Conservation (phyloP, 2,113 vertebrate species). For the Cynoglossus semilaevis region DNA sequence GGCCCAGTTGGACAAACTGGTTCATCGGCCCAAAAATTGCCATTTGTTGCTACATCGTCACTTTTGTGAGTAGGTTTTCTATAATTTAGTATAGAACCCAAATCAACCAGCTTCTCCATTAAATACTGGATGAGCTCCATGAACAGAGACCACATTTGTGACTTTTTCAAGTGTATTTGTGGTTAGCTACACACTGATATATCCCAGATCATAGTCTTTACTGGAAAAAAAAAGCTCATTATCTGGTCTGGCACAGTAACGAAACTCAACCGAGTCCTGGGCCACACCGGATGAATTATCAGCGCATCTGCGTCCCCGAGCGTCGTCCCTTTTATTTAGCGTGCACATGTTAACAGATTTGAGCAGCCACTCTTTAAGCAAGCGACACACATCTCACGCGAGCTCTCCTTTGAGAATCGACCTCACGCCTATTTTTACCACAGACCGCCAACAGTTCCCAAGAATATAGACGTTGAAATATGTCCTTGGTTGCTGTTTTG, state of each 20-base stretch:
- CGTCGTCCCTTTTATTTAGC: too few species aligned
- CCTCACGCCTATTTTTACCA: too few species aligned
- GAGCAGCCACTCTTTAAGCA: too few species aligned
- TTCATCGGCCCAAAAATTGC: not conserved
- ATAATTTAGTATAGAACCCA: not conserved
- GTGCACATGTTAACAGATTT: too few species aligned
- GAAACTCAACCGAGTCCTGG: not conserved
- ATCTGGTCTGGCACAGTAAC: conserved; percentile 1
- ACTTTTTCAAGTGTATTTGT: not conserved
- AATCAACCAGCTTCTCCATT: not conserved
- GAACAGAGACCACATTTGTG: conserved; percentile 18
- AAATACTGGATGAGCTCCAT: conserved; percentile 20
- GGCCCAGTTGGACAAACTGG: not conserved
- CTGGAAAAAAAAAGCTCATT: conserved; percentile 15
- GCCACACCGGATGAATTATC: too few species aligned
- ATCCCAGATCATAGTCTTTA: conserved; percentile 16
- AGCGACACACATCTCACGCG: too few species aligned
- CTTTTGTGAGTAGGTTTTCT: not conserved
- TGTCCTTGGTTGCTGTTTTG: too few species aligned
- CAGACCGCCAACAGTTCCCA: too few species aligned
- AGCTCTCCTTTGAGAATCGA: too few species aligned
- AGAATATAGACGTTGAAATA: too few species aligned
- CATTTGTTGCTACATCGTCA: not conserved
- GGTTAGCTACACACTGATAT: not conserved
- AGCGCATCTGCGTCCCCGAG: too few species aligned